Percentiles rank a stretch among this genome's conserved stretches.
Evolutionary conservation across 2,888 invertebrate genomes (phyloP).

Genomic region (Drosophila atripex): DNA sequence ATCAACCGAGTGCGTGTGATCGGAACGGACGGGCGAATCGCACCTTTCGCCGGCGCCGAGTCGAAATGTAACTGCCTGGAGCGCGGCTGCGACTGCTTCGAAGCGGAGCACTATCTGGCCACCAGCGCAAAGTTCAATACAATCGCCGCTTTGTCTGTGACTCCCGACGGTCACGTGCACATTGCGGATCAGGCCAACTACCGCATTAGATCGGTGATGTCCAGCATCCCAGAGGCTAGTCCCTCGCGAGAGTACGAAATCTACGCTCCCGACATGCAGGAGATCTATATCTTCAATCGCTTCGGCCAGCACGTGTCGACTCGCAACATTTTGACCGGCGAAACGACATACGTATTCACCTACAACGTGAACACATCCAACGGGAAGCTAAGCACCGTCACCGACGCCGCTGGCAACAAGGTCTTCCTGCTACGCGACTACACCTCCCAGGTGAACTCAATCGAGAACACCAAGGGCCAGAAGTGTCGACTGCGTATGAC

Average conservation of each 20-base stretch:
- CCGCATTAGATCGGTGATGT: slow-evolving; percentile 93
- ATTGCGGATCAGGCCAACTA: slow-evolving; percentile 98
- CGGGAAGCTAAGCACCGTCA: slow-evolving; percentile 96
- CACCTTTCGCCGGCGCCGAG: slow-evolving; percentile 96
- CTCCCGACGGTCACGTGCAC: slow-evolving; percentile 96
- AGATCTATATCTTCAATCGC: slow-evolving; percentile 95
- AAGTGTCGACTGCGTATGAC: slow-evolving; percentile 96
- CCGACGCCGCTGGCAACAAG: slow-evolving; percentile 96
- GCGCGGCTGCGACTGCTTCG: slow-evolving; percentile 95
- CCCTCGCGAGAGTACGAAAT: slow-evolving; percentile 95
- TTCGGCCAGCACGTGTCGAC: slow-evolving; percentile 98
- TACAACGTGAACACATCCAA: slow-evolving; percentile 98
- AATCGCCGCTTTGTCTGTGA: slow-evolving; percentile 95
- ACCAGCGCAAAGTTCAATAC: slow-evolving; percentile 97
- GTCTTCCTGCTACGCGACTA: slow-evolving; percentile 93
- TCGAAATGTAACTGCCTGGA: slow-evolving; percentile 97
- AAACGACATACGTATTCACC: slow-evolving; percentile 95
- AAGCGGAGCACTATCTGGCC: slow-evolving; percentile 95
- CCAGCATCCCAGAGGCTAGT: slow-evolving; percentile 94
- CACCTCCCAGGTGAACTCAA: slow-evolving; percentile 95
- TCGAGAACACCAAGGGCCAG: slow-evolving; percentile 96
- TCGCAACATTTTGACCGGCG: slow-evolving; percentile 96
- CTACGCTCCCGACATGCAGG: slow-evolving; percentile 97
- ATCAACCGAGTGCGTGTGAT: slow-evolving; percentile 96
- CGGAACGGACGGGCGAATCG: slow-evolving; percentile 96